Conservation (phyloP, 2,888 invertebrate genomes). For the Amiota mariae region DNA sequence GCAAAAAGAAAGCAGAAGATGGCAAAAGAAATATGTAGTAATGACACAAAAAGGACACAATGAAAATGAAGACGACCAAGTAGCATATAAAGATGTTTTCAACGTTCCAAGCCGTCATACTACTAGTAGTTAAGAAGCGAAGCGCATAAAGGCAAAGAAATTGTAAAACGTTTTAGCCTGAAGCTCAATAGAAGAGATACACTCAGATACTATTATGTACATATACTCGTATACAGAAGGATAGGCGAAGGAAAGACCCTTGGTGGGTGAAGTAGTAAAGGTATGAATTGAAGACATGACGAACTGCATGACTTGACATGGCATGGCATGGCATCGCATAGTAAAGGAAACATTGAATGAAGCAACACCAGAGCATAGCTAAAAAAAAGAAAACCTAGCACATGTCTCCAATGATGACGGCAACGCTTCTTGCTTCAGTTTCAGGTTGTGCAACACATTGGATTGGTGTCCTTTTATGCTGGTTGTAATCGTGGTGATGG, state of each 20-base stretch:
- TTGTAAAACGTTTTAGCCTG: conserved; percentile 54
- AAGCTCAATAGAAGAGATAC: conserved; percentile 53
- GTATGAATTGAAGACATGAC: conserved; percentile 19
- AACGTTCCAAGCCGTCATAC: conserved; percentile 1
- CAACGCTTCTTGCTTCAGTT: too few species aligned
- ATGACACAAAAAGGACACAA: conserved; percentile 22
- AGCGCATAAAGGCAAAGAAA: conserved; percentile 41
- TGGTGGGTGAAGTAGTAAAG: conserved; percentile 35
- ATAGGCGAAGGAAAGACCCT: background rate
- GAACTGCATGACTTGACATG: conserved; percentile 20
- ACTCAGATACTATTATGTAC: conserved; percentile 46
- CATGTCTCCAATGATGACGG: too few species aligned
- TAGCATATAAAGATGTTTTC: conserved; percentile 7
- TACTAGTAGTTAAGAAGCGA: conserved; percentile 34
- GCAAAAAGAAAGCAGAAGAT: background rate
- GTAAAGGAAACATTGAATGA: conserved; percentile 35
- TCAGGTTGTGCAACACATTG: too few species aligned
- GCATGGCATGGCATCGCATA: conserved; percentile 28
- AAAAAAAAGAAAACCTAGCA: too few species aligned
- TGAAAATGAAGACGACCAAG: conserved; percentile 2
- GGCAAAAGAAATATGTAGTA: background rate
- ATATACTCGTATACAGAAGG: conserved; percentile 39
- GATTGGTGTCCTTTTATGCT: too few species aligned
- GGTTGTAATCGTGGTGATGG: background rate
- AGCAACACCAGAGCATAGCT: background rate